Conservation (phyloP, 2,113 vertebrate species). For the Eclectus roratus region DNA sequence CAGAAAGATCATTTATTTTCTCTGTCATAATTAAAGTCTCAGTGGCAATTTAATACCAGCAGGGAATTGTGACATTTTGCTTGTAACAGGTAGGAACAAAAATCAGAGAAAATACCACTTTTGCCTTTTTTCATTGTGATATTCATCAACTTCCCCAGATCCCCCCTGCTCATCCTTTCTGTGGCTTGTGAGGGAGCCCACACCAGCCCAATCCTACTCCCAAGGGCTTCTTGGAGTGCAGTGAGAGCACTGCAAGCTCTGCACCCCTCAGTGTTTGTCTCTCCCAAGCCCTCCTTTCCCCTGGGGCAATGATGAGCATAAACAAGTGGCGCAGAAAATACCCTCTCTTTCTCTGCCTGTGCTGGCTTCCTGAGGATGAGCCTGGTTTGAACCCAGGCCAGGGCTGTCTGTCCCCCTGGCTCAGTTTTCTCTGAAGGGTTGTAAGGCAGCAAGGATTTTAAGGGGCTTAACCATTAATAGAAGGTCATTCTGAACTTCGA, state of each 20-base stretch:
- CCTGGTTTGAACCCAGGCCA: neutral
- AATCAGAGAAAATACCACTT: neutral
- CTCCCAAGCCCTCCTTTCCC: neutral
- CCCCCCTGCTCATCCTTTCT: neutral
- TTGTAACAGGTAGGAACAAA: neutral
- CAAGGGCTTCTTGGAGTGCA: accelerated
- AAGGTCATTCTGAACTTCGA: neutral
- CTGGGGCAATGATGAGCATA: neutral
- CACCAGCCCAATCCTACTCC: accelerated
- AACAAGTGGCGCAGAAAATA: neutral
- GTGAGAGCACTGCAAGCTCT: neutral
- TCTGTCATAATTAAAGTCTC: neutral
- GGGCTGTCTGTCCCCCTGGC: neutral
- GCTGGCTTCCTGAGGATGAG: neutral
- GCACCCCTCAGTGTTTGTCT: neutral
- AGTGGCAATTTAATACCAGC: neutral
- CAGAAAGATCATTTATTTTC: neutral
- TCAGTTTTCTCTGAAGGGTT: neutral
- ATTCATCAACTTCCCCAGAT: neutral
- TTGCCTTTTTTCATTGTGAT: neutral
- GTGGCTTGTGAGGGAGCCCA: neutral
- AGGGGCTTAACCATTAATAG: neutral
- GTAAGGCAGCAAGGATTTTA: neutral
- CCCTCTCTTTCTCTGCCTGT: neutral
- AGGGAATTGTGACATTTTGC: neutral